phyloP scores from a whole-genome alignment of 2,888 invertebrate species.

The Nomada lathburiana region DNA sequence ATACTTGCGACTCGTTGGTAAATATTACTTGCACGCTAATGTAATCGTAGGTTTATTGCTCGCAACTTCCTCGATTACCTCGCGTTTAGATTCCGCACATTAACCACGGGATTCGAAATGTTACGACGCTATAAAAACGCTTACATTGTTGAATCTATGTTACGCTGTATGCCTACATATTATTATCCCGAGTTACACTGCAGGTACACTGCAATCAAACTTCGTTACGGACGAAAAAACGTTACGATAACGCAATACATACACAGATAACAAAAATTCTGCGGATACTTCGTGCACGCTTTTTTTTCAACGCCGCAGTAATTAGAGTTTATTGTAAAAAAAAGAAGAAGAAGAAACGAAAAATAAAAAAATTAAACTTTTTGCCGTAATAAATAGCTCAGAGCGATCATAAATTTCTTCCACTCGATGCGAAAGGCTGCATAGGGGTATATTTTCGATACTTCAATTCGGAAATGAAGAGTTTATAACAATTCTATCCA shows the following conservation, averaged over 20 bases:
- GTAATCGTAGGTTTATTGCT: constrained; percentile 14
- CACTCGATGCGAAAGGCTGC: no score
- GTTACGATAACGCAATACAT: no score
- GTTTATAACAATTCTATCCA: no score
- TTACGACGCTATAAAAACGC: constrained; percentile 16
- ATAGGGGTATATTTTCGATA: not conserved
- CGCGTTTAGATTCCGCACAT: constrained; percentile 14
- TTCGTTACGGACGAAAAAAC: constrained; percentile 8
- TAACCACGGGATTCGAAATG: constrained; percentile 2
- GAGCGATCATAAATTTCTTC: no score
- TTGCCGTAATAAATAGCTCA: no score
- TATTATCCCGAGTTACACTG: constrained; percentile 8
- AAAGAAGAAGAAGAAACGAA: not conserved
- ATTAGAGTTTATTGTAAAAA: no score
- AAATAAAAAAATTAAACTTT: no score
- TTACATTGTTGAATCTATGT: constrained; percentile 15
- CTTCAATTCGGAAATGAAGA: not conserved
- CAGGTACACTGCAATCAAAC: constrained; percentile 5
- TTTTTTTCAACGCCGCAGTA: no score
- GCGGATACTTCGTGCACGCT: no score
- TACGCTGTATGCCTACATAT: not conserved
- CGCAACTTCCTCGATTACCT: constrained; percentile 9
- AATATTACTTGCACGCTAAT: constrained; percentile 3
- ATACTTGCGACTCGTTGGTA: constrained; percentile 3
- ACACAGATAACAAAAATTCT: no score